A percentile compares a stretch with the other conserved stretches of the same genome.
Conservation (phyloP, 2,888 invertebrate genomes). For the Tipula confusa region DNA sequence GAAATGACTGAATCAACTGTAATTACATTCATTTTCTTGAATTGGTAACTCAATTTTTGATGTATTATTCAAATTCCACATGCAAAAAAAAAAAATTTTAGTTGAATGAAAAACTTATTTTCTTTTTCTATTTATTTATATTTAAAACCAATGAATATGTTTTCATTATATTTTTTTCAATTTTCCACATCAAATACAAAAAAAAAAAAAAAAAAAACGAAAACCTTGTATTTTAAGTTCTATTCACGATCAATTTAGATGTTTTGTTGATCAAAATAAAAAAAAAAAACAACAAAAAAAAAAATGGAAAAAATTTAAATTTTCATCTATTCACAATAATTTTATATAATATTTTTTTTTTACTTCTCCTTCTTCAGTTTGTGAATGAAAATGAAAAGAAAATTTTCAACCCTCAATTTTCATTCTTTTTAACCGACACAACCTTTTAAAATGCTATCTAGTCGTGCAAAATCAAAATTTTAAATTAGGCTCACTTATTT, state of each 20-base stretch:
- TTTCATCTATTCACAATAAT: conserved; percentile 20
- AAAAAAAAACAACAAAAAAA: not conserved
- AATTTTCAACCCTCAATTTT: conserved; percentile 4
- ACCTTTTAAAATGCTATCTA: not conserved
- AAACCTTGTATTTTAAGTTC: conserved; percentile 15
- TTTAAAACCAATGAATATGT: conserved; percentile 25
- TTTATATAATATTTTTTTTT: conserved; percentile 12
- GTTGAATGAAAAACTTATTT: conserved; percentile 20
- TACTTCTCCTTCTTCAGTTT: not conserved
- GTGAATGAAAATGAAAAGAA: not conserved
- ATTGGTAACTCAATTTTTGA: conserved; percentile 20
- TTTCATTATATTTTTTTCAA: conserved; percentile 25
- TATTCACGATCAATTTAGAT: conserved; percentile 25
- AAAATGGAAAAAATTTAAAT: not conserved
- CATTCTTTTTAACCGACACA: not conserved
- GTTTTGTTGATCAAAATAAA: conserved; percentile 9
- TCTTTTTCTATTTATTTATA: conserved; percentile 20
- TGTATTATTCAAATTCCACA: conserved; percentile 12
- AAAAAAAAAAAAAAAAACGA: not conserved
- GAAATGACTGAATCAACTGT: conserved; percentile 20
- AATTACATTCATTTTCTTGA: conserved; percentile 25
- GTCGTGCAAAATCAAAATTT: not conserved
- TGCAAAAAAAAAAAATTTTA: not conserved
- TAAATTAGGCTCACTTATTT: not conserved
- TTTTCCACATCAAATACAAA: not conserved